These are phyloP conservation scores for Xyliphius kryptos DNA, from an alignment of 2,113 vertebrate species.

Conservation along the genomic window DNA sequence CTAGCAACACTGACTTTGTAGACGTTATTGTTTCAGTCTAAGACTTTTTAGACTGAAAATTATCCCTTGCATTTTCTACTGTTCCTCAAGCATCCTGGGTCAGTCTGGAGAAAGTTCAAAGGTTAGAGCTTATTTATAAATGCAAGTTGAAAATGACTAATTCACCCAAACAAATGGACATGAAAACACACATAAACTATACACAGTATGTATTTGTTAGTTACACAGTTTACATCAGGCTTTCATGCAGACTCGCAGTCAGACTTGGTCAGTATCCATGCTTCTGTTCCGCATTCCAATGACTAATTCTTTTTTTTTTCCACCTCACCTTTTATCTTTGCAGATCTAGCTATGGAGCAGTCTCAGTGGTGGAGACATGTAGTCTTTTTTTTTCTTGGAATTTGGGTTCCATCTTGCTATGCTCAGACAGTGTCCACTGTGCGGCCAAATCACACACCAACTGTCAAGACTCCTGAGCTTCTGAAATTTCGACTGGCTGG, in stretches of 20 bases:
- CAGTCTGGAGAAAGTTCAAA: slow-evolving; percentile 13
- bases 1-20: too few species aligned
- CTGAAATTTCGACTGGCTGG: slow-evolving; percentile 80
- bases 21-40: too few species aligned
- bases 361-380: slow-evolving; percentile 32
- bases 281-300: slow-evolving; percentile 1
- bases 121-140: slow-evolving; percentile 17
- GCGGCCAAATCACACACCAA: slow-evolving; percentile 17
- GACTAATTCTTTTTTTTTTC: slow-evolving; percentile 1
- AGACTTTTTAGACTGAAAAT: too few species aligned
- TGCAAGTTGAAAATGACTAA: background rate
- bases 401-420: slow-evolving; percentile 52
- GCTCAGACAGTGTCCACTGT: slow-evolving; percentile 51
- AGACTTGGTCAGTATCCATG: background rate
- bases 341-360: slow-evolving; percentile 53
- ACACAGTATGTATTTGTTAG: slow-evolving; percentile 9
- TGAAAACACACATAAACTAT: slow-evolving; percentile 7
- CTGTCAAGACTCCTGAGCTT: slow-evolving; percentile 35
- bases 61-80: too few species aligned
- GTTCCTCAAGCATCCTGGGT: slow-evolving; percentile 4
- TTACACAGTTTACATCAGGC: slow-evolving; percentile 23
- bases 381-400: slow-evolving; percentile 45
- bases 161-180: slow-evolving; percentile 7
- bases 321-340: slow-evolving; percentile 1
- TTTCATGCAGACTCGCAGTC: background rate